These are phyloP conservation scores for Erythrocebus patas DNA, from an alignment of 2,113 vertebrate species.

Conservation along the genomic window DNA sequence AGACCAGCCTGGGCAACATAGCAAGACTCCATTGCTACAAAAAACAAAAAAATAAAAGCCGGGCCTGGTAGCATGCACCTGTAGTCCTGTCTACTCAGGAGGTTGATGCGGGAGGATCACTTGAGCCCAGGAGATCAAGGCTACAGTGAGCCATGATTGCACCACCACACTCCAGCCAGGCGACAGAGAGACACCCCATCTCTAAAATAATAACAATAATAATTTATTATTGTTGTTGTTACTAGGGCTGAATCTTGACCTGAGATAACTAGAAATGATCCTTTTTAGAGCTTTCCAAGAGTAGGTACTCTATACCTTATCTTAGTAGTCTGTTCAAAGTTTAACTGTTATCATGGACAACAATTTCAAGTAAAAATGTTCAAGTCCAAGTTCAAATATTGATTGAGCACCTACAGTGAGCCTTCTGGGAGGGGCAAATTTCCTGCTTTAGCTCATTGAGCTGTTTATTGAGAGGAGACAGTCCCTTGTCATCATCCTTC, in stretches of 20 bases:
- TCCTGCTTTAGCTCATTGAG: background rate
- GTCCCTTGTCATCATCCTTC: background rate
- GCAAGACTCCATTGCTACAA: too few species aligned
- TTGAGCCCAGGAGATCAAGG: too few species aligned
- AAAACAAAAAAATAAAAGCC: too few species aligned
- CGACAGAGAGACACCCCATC: too few species aligned
- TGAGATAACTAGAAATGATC: background rate
- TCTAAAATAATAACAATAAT: too few species aligned
- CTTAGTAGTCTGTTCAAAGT: background rate
- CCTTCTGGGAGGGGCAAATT: background rate
- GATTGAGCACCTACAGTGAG: background rate
- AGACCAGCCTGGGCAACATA: too few species aligned
- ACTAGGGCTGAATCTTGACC: background rate
- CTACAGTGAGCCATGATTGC: too few species aligned
- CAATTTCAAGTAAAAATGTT: background rate
- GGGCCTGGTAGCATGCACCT: too few species aligned
- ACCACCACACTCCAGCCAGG: too few species aligned
- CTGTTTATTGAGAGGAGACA: background rate
- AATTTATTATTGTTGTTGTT: background rate
- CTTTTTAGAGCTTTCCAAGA: background rate
- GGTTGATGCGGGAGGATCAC: too few species aligned
- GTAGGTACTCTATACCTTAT: background rate
- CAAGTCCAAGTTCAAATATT: background rate
- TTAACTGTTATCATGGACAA: background rate
- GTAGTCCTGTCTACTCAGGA: too few species aligned